phyloP scores from a whole-genome alignment of 2,888 invertebrate species.

The Cheiracanthium punctorium region DNA sequence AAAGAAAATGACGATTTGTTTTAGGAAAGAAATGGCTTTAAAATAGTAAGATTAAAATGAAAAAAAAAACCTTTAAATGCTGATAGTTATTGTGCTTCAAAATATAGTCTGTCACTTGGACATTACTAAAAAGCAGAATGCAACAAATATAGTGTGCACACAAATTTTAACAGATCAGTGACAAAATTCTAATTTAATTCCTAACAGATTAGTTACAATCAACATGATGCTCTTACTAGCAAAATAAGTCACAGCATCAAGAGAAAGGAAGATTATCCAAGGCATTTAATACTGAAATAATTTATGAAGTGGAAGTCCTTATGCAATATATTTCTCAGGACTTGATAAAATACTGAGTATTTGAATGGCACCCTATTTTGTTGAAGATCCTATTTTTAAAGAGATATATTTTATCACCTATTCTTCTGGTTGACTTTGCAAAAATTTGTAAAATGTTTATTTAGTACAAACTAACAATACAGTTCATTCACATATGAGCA shows the following conservation, averaged over 20 bases:
- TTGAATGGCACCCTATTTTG: neutral
- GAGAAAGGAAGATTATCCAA: neutral
- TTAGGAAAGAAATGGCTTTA: neutral
- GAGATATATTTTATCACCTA: too few relatives aligned
- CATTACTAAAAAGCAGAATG: neutral
- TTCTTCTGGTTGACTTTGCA: neutral
- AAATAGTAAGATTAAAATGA: neutral
- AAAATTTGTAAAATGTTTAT: slow-evolving; percentile 8
- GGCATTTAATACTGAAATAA: slow-evolving; percentile 4
- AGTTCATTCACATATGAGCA: neutral
- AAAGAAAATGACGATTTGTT: neutral
- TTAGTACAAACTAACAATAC: neutral
- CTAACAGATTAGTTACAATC: too few relatives aligned
- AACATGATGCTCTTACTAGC: too few relatives aligned
- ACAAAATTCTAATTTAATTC: neutral
- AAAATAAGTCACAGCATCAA: too few relatives aligned
- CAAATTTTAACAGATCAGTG: neutral
- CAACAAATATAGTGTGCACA: neutral
- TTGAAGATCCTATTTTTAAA: too few relatives aligned
- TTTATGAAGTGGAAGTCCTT: neutral
- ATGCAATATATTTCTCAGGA: neutral
- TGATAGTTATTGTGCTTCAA: neutral
- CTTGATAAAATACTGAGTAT: neutral
- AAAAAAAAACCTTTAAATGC: neutral
- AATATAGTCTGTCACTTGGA: neutral